These are phyloP conservation scores for Trichomycterus rosablanca DNA, from an alignment of 2,113 vertebrate genomes.

Conservation along the genomic window DNA sequence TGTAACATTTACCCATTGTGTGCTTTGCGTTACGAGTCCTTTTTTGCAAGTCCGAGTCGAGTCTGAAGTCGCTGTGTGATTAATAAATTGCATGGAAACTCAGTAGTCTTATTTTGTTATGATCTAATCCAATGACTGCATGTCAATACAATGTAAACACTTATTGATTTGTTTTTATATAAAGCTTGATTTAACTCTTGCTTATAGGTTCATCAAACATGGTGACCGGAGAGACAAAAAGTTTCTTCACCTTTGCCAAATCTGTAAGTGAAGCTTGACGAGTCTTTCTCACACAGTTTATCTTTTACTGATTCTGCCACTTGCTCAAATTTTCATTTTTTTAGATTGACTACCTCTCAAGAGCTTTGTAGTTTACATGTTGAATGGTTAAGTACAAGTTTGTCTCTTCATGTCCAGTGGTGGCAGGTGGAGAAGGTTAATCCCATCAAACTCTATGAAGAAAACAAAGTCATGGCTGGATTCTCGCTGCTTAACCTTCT, in stretches of 20 bases:
- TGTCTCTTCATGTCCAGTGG: slow-evolving; percentile 72
- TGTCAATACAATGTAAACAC: no score
- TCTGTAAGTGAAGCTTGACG: slow-evolving; percentile 79
- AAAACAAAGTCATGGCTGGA: slow-evolving; percentile 96
- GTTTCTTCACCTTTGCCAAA: slow-evolving; percentile 99
- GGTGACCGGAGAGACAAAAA: slow-evolving; percentile 99
- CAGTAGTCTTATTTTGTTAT: no score
- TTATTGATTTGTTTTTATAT: neutral
- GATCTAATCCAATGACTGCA: no score
- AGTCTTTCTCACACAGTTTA: no score
- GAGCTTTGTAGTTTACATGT: neutral
- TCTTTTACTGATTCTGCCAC: no score
- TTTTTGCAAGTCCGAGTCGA: no score
- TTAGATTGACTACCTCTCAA: neutral
- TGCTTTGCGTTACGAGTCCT: no score
- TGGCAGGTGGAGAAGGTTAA: slow-evolving; percentile 99
- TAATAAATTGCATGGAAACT: no score
- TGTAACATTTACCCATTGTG: no score
- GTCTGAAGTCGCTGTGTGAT: no score
- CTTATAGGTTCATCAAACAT: slow-evolving; percentile 94
- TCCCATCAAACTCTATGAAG: slow-evolving; percentile 96
- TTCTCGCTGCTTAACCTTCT: slow-evolving; percentile 95
- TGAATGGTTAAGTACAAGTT: slow-evolving; percentile 2
- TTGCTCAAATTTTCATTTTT: no score
- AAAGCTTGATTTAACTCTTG: no score